Base-by-base conservation (phyloP, 2,888 invertebrate species). In the Oscheius sp. region DNA sequence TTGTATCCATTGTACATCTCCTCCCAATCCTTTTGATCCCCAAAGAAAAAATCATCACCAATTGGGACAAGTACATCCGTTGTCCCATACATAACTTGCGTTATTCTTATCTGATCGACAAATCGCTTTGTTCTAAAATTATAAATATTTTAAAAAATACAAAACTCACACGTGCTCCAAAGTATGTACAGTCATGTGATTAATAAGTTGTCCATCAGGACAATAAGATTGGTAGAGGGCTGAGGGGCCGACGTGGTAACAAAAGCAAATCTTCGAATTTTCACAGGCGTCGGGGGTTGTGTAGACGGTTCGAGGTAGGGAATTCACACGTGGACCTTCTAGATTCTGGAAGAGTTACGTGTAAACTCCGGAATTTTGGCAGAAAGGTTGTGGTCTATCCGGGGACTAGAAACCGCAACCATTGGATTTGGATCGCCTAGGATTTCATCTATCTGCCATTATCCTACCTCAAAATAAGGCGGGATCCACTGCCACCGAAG, bases 21-120 rank as follows among this genome's bases (percentile, higher is more conserved):
- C 88, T 95, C 95, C 92, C 96, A 96, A 89, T 98, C 97, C 25
- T 93, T 91, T 53, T 92, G 92, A 80, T 93, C 93, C 88, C 95
- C 95, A 89, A 94, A 98, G 12, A 96, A 92, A 89, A 98, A 98
- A 89, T 98, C 98, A 88, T 98, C 97, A 0, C 98, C 98, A 0
- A 98, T 91, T 0, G 96, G 95, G 86, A 96, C 94, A 13, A 98
- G 91, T 0, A 95, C 16, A 49, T 68, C 55, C 7, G 64, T 55
- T 3, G 64, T 66, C 1, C 72, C 72, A 41, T 72, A 72, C 9
- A 49, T 94, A 0, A 21, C 13, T 18, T 72, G 72, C 3, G 61
- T 53, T 53, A 52, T 23, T 18, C 53, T 35, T 43, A 72, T 72
- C 29, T 72, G 64, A 1, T 41, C 29, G 3, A 72, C 46, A 25